These are phyloP conservation scores for Karalla daura DNA, from an alignment of 2,797 vertebrate species.

Conservation along the genomic window DNA sequence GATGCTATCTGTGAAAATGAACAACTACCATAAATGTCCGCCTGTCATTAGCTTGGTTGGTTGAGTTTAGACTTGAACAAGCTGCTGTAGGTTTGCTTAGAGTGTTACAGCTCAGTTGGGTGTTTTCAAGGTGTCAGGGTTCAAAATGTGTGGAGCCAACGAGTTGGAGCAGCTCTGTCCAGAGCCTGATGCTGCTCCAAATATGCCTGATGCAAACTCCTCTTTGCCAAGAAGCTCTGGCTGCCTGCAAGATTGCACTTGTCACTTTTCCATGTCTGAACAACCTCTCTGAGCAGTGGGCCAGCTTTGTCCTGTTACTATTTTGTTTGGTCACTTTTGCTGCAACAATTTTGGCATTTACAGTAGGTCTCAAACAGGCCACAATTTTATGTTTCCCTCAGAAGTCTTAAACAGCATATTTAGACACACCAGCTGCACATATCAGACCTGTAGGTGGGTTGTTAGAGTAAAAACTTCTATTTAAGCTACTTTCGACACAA, in stretches of 20 bases:
- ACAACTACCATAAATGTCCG: background rate
- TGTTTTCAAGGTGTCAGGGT: background rate
- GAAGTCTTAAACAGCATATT: constrained; percentile 7
- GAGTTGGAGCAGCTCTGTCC: background rate
- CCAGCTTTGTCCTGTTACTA: constrained; percentile 14
- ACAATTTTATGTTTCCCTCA: background rate
- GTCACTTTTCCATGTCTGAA: constrained; percentile 23
- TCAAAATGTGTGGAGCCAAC: background rate
- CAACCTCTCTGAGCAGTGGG: background rate
- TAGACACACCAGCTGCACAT: background rate
- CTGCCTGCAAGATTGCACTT: constrained; percentile 9
- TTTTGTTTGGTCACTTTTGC: constrained; percentile 17
- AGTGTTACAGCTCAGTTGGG: background rate
- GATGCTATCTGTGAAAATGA: background rate
- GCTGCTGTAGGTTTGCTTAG: background rate
- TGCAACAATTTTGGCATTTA: constrained; percentile 8
- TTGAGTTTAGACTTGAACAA: background rate
- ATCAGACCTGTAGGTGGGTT: background rate
- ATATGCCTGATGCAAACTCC: background rate
- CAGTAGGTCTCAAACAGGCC: background rate
- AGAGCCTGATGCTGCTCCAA: constrained; percentile 10
- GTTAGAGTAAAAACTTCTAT: background rate
- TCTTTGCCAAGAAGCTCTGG: constrained; percentile 14
- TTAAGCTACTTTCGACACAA: background rate
- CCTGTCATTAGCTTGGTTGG: background rate